Evolutionary conservation across 2,113 vertebrate genomes (phyloP), one percentile per base, ranked within the genome.

Genomic region (Ascaphus truei): DNA sequence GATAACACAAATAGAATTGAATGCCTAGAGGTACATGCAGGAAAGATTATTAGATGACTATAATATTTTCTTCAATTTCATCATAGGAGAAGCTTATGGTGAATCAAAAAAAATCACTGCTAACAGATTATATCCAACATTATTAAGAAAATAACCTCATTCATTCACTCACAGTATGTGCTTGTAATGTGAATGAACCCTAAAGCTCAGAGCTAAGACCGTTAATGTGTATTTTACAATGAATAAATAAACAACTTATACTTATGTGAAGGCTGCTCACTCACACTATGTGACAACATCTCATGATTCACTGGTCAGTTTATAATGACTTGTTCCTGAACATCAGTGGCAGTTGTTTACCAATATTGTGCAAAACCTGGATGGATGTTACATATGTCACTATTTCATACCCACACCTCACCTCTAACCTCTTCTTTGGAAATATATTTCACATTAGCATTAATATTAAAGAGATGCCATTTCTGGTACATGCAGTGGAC

Each of bases 381-480:
- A 26, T 59, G 26, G 10, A 41, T 48, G 53, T 47, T 39, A 39
- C 12, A 39, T 5, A 50, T 68, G 41, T 36, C 29, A 47, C 23
- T 69, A 77, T 84, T 88, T 84, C 81, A 84, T 79, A 79, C 74
- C 77, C 73, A 62, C 72, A 73, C 29, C 71, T 86, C 83, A 88
- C 84, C 85, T 81, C 76, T 89, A 88, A 89, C 86, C 88, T 90
- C 80, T 88, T 82, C 82, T 82, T 83, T 85, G 82, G 83, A 73
- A 84, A 88, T 80, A 81, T 85, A 84, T 86, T 82, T 83, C 71
- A 72, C 67, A 90, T 92, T 90, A 89, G 84, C 89, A 92, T 91
- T 88, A 91, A 86, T 89, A 90, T 88, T 87, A 89, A 86, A 82
- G 81, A 86, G 81, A 81, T 88, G 85, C 81, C 80, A 83, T 85